Evolutionary conservation across 2,797 vertebrate genomes (phyloP).

Genomic region (Crocidura indochinensis): DNA sequence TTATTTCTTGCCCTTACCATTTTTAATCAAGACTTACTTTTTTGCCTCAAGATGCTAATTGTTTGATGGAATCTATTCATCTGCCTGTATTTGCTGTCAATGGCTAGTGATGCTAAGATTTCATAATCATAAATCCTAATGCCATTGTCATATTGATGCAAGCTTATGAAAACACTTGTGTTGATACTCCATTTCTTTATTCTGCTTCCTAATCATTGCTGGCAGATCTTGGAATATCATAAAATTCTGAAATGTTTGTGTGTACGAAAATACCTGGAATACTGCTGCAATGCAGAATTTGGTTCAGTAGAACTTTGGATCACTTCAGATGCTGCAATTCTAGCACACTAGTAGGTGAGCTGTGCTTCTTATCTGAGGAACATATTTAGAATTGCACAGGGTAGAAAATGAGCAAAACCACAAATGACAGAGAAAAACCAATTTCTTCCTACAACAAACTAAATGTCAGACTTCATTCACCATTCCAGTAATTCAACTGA

Average conservation of each 20-base stretch:
- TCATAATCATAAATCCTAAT: not conserved
- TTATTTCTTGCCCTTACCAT: not conserved
- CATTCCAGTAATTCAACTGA: not conserved
- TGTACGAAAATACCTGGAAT: rapidly evolving
- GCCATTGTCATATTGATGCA: not conserved
- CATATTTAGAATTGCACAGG: not conserved
- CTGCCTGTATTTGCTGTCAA: not conserved
- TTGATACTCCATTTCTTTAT: not conserved
- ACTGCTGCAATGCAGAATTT: not conserved
- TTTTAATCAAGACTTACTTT: too few relatives aligned
- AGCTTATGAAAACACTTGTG: not conserved
- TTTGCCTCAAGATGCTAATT: too few relatives aligned
- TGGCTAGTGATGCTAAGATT: not conserved
- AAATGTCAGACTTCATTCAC: not conserved
- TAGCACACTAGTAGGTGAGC: not conserved
- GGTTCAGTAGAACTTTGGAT: not conserved
- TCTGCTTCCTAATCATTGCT: not conserved
- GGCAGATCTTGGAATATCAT: not conserved
- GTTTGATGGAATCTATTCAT: too few relatives aligned
- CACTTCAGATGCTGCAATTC: not conserved
- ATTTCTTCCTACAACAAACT: not conserved
- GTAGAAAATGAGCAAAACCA: not conserved
- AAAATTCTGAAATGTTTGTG: not conserved
- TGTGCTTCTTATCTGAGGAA: not conserved
- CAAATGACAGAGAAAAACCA: not conserved